phyloP scores from a whole-genome alignment of 2,888 invertebrate genomes.

The Phorcus lineatus region DNA sequence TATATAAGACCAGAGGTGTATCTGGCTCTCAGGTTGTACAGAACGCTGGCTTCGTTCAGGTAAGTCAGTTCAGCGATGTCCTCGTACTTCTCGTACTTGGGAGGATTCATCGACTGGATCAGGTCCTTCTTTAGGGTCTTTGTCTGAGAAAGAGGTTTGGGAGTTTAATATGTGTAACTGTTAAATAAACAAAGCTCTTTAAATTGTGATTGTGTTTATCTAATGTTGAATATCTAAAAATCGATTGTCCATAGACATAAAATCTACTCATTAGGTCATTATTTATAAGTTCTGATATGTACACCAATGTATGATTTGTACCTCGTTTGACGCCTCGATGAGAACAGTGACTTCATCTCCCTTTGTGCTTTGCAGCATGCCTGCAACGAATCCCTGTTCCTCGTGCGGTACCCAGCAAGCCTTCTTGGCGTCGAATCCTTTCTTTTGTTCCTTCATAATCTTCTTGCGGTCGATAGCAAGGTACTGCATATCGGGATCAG shows the following conservation, averaged over 20 bases:
- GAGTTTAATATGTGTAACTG: background rate
- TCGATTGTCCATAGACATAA: too few species aligned
- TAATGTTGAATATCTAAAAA: too few species aligned
- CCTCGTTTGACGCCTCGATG: conserved; percentile 81
- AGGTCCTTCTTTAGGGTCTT: conserved; percentile 82
- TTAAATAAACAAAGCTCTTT: background rate
- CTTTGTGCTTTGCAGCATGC: conserved; percentile 98
- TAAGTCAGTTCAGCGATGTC: conserved; percentile 75
- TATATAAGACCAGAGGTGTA: conserved; percentile 70
- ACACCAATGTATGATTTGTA: background rate
- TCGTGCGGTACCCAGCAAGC: conserved; percentile 99
- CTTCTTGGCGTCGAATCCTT: conserved; percentile 83
- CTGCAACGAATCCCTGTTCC: conserved; percentile 97
- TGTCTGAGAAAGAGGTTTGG: conserved; percentile 77
- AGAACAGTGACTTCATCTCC: conserved; percentile 96
- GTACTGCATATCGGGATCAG: conserved; percentile 71
- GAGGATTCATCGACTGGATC: conserved; percentile 73
- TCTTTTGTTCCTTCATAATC: conserved; percentile 65
- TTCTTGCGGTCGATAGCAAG: conserved; percentile 71
- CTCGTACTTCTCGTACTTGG: conserved; percentile 71
- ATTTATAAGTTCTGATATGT: background rate
- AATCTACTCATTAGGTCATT: too few species aligned
- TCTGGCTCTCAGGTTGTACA: conserved; percentile 69
- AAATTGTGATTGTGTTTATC: too few species aligned
- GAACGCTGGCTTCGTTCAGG: conserved; percentile 73